These are phyloP conservation scores for Corythaixoides concolor DNA, from an alignment of 2,113 vertebrate genomes.

Conservation along the genomic window DNA sequence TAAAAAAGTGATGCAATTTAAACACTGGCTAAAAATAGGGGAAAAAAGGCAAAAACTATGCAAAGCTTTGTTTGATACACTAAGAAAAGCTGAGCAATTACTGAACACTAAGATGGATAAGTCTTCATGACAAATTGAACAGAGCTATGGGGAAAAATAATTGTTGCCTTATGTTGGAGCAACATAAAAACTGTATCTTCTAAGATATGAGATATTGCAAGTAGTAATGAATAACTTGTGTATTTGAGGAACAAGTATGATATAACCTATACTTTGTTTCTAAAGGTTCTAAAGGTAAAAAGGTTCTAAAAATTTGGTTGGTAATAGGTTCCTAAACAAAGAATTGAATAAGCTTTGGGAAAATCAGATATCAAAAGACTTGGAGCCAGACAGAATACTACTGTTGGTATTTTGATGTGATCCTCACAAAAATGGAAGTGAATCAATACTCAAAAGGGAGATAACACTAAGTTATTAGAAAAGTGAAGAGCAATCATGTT, in stretches of 20 bases:
- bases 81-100: neutral
- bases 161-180: neutral
- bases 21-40: neutral
- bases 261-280: no score
- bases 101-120: neutral
- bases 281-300: neutral
- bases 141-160: neutral
- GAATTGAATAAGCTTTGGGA: neutral
- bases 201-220: neutral
- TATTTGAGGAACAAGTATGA: neutral
- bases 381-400: neutral
- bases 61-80: neutral
- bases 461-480: neutral
- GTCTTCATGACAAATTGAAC: neutral
- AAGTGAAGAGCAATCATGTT: neutral
- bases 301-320: neutral
- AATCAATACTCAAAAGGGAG: neutral
- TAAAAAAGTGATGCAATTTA: neutral
- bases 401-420: neutral
- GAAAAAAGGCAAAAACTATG: neutral
- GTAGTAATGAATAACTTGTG: neutral
- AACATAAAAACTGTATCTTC: fast-evolving
- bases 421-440: neutral
- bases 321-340: neutral
- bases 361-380: neutral